Evolutionary conservation across 2,888 invertebrate species (phyloP), one percentile per base, ranked within the genome.

Genomic region (Brenthis daphne): DNA sequence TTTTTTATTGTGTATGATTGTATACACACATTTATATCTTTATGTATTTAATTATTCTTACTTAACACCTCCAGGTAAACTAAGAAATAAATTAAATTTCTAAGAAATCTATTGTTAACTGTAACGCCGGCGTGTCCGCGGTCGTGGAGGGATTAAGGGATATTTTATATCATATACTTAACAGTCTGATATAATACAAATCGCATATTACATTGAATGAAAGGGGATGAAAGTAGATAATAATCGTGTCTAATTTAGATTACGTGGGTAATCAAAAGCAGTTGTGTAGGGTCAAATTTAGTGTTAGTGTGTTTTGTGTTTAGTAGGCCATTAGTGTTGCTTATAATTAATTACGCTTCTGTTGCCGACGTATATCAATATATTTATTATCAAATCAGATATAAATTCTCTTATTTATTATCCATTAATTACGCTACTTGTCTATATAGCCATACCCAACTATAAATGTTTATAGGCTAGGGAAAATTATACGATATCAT

Each of bases 281-380:
- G 65, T 68, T 65, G 65, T 29, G 60, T 57, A 65, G 69, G 64
- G 50, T 66, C 64, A 33, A 65, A 69, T 70, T 68, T 16, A 16
- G 16, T 16, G 16, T 16, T 16, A 16, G 16, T 16, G 16, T 16
- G 16, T 16, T 16, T 16, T 16, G 16, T 16, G 16, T 16, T 16
- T 16, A 16, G 57, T 57, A 66, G 67, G 65, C 76, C 79, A 68
- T 80, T 77, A 79, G 76, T 79, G 80, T 77, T 79, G 77, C 83
- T 85, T 80, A 76, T 88, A 88, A 88, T 89, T 89, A 89, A 89
- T 89, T 86, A 85, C 78, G 76, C 78, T 80, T 84, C 85, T 84
- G 83, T 80, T 79, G 78, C 79, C 77, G 76, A 78, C 80, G 77
- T 65, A 61, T 58, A 63, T 60, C 48, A 60, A 63, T 37, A 63